Evolutionary conservation across 2,113 vertebrate species (phyloP), one percentile per base, ranked within the genome.

Genomic region (Jacana jacana): DNA sequence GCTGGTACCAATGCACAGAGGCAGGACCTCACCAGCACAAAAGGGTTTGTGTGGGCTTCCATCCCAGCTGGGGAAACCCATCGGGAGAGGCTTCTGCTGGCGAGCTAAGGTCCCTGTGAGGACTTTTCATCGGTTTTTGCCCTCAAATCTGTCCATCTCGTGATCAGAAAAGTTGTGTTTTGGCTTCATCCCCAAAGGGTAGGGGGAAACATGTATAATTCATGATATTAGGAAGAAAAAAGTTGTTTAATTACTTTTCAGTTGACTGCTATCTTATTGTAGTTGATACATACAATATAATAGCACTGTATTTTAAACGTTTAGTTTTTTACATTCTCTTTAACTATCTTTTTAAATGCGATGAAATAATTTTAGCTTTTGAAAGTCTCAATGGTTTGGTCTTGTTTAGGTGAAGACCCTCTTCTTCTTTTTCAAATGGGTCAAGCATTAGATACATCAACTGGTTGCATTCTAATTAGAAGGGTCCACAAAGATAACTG

Each of bases 401-500:
- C 96, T 96, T 91, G 77, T 84, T 91, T 94, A 94, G 73, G 79
- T 92, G 94, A 96, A 95, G 96, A 92, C 95, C 94, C 81, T 93
- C 25, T 81, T 18, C 68, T 70, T 48, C 24, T 88, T 82, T 87
- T 66, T 88, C 30, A 35, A 90, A 94, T 95, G 93, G 93, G 97
- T 97, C 97, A 96, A 97, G 94, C 94, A 90, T 96, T 84, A 81
- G 93, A 93, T 88, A 96, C 66, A 68, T 91, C 80, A 85, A 97
- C 95, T 93, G 95, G 95, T 93, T 88, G 86, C 83, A 90, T 97
- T 97, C 89, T 95, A 93, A 93, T 81, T 91, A 94, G 82, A 95
- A 97, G 97, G 97, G 97, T 97, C 96, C 97, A 95, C 91, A 81
- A 96, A 91, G 92, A 91, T 94, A 90, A 83, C 94, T 93, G 95